Base-by-base conservation (phyloP, 2,888 invertebrate species). In the Melipona beecheii region DNA sequence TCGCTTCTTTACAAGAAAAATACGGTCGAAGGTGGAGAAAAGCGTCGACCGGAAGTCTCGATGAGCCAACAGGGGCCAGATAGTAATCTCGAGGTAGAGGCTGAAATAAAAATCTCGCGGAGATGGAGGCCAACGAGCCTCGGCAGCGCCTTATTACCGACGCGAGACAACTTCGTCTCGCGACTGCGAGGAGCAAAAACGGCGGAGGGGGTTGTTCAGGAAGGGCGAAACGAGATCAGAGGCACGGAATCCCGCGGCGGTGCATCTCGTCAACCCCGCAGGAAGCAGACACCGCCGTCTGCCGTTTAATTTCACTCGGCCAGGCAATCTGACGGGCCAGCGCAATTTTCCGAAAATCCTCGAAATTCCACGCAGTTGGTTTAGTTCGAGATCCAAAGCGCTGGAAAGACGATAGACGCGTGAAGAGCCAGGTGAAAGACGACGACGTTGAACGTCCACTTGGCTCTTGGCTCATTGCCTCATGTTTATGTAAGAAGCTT, bases 261-360 rank as follows among this genome's bases (percentile, higher is more conserved):
- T 71, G 86, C 84, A 81, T 84, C 84, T 81, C 68, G 81, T 31
- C 82, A 83, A 86, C 84, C 89, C 86, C 89, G 69, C 71, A 43
- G 87, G 83, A 87, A 81, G 64, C 69, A 85, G 84, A 82, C 84
- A 78, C 81, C 73, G 73, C 1, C 66, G 75, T 75, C 77, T 68
- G 78, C 82, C 89, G 84, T 87, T 89, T 89, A 89, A 89, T 89
- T 89, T 86, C 86, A 83, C 86, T 83, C 72, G 43, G 77, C 82
- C 9, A 9, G 11, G 76, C 79, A 81, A 87, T 79, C 83, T 65
- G 68, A 78, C 36, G 76, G 68, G 24, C 66, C 2, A n/a, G 36
- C 71, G 85, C 75, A 78, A 82, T 87, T 85, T 85, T 77, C 75
- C 75, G 24, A 82, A 85, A 68, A 76, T 84, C 68, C 80, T 68